A percentile compares a stretch with the other conserved stretches of the same genome.
These are phyloP conservation scores for Isaurus tuberculatus DNA, from an alignment of 92 coral and sea anemone genomes.

Conservation along the genomic window DNA sequence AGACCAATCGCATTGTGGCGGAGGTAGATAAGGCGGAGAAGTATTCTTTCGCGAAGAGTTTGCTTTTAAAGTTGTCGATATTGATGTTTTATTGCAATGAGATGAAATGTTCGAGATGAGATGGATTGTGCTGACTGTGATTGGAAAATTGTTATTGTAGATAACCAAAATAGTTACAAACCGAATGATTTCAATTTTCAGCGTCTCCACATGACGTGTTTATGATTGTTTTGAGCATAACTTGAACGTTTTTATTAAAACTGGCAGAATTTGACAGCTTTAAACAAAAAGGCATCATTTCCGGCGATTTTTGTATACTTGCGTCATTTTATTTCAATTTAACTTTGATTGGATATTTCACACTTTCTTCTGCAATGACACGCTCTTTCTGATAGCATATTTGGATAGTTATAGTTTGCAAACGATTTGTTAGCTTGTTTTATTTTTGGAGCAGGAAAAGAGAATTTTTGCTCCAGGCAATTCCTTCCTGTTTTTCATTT, in stretches of 20 bases:
- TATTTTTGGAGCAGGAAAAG: conserved; percentile 20
- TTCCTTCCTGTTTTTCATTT: conserved; percentile 46
- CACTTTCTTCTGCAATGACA: neutral
- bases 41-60: conserved; percentile 40
- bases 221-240: conserved; percentile 22
- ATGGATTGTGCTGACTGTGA: neutral
- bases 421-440: conserved; percentile 28
- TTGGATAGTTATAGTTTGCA: neutral
- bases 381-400: conserved; percentile 15
- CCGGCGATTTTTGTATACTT: conserved; percentile 82
- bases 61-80: conserved; percentile 28
- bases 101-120: neutral
- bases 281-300: conserved; percentile 55
- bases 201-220: neutral
- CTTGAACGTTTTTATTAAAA: conserved; percentile 64
- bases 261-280: conserved; percentile 79
- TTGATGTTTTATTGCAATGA: conserved; percentile 26
- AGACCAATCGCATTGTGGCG: conserved; percentile 71
- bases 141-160: neutral
- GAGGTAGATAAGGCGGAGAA: conserved; percentile 59
- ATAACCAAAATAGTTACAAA: neutral
- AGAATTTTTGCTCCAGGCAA: neutral
- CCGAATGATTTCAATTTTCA: neutral
- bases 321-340: conserved; percentile 44
- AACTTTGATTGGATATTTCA: conserved; percentile 48